Conservation (phyloP, 2,888 invertebrate genomes). For the Pandemis corylana region DNA sequence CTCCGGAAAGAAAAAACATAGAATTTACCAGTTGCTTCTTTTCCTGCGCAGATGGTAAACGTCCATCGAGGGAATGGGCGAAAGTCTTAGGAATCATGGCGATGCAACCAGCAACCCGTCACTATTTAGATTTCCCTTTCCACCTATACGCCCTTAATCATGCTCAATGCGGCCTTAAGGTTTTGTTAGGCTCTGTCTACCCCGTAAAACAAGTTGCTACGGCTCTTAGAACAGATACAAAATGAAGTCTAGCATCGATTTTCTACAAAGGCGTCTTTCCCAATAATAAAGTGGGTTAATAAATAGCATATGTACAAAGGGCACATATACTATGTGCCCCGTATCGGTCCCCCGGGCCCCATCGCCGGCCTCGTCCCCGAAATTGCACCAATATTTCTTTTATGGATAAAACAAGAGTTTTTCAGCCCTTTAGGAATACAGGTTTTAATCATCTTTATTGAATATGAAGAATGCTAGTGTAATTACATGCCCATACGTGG, state of each 20-base stretch:
- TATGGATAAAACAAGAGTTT: slow-evolving; percentile 19
- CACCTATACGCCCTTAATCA: too few species aligned
- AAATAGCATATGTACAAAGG: slow-evolving; percentile 15
- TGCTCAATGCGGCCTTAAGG: too few species aligned
- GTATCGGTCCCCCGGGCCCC: slow-evolving; percentile 24
- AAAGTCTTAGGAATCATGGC: too few species aligned
- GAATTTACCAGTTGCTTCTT: too few species aligned
- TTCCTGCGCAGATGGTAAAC: too few species aligned
- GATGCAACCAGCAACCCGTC: too few species aligned
- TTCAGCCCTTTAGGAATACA: slow-evolving; percentile 27
- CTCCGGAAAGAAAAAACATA: too few species aligned
- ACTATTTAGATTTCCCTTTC: too few species aligned
- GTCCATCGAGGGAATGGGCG: too few species aligned
- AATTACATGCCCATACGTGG: too few species aligned
- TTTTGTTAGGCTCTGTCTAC: too few species aligned
- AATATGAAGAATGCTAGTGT: background rate
- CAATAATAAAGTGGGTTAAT: slow-evolving; percentile 24
- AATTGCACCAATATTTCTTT: slow-evolving; percentile 39
- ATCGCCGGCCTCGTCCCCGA: background rate
- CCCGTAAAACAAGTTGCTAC: background rate
- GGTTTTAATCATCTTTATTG: slow-evolving; percentile 39
- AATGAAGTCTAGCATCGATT: background rate
- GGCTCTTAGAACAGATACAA: background rate
- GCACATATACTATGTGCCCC: background rate
- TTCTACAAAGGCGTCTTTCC: slow-evolving; percentile 6